Conservation (phyloP, 2,888 invertebrate species). For the Trichopria drosophilae region DNA sequence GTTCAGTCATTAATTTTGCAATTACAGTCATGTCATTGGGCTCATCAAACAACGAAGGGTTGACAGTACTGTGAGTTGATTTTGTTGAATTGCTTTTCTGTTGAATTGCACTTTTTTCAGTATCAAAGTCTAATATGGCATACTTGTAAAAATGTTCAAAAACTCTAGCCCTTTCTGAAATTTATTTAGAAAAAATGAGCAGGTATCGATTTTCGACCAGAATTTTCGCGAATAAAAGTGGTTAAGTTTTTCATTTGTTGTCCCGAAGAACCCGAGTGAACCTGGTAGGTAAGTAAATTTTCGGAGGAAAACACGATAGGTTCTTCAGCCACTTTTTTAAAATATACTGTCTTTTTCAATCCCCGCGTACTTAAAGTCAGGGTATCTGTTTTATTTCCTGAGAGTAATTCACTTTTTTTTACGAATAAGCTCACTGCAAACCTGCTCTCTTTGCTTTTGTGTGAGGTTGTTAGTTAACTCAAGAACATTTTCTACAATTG, state of each 20-base stretch:
- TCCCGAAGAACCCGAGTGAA: conserved; percentile 1
- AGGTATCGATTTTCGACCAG: conserved; percentile 3
- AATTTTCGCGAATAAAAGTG: neutral
- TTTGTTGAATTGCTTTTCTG: neutral
- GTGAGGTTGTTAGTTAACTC: too few relatives aligned
- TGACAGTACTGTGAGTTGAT: too few relatives aligned
- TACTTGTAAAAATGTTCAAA: too few relatives aligned
- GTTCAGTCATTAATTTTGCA: too few relatives aligned
- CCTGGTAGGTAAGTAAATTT: neutral
- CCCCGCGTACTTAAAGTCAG: too few relatives aligned
- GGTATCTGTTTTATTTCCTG: neutral
- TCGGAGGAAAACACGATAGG: too few relatives aligned
- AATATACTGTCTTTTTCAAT: neutral
- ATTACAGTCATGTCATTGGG: too few relatives aligned
- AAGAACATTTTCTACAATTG: too few relatives aligned
- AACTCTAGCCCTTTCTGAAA: neutral
- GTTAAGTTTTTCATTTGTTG: conserved; percentile 3
- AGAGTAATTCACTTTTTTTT: neutral
- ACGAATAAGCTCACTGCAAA: conserved; percentile 1
- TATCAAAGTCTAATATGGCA: too few relatives aligned
- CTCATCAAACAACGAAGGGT: too few relatives aligned
- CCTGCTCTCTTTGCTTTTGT: neutral
- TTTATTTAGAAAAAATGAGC: neutral
- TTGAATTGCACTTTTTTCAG: too few relatives aligned
- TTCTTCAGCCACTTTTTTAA: neutral